These are phyloP conservation scores for Galeopterus variegatus DNA, from an alignment of 2,113 vertebrate genomes.

Conservation along the genomic window DNA sequence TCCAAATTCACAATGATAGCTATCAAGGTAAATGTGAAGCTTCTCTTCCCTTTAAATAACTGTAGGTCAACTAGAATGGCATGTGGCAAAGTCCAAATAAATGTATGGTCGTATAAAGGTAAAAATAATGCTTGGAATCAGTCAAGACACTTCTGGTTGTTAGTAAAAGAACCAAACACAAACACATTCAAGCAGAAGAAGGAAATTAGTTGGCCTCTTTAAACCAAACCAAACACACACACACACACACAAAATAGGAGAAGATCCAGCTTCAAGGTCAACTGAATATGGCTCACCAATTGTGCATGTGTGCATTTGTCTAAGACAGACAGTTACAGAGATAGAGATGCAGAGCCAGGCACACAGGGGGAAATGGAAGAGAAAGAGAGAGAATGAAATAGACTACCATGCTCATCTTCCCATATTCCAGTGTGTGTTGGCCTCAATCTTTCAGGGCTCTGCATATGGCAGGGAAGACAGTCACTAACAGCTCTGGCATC, in stretches of 20 bases:
- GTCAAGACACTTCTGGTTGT: background rate
- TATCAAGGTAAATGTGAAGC: background rate
- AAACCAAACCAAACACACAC: background rate
- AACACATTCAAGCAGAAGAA: background rate
- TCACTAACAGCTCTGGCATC: background rate
- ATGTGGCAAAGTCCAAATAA: slow-evolving; percentile 4
- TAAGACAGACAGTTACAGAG: background rate
- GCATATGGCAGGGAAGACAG: background rate
- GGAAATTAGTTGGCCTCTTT: background rate
- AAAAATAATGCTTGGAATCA: background rate
- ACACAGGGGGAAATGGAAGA: background rate
- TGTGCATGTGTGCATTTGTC: background rate
- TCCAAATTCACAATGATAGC: background rate
- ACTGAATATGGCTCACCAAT: background rate
- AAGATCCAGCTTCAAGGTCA: background rate
- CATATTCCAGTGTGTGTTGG: background rate
- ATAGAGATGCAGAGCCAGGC: background rate
- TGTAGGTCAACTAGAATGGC: background rate
- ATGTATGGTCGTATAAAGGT: background rate
- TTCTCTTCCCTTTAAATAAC: background rate
- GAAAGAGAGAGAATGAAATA: background rate
- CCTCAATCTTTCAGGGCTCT: background rate
- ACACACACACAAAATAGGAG: background rate
- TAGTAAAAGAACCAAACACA: background rate
- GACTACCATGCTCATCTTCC: background rate